Evolutionary conservation across 1,140 invertebrate species (phyloP), one percentile per base, ranked within the genome.

Genomic region (Phenacoccus solenopsis): DNA sequence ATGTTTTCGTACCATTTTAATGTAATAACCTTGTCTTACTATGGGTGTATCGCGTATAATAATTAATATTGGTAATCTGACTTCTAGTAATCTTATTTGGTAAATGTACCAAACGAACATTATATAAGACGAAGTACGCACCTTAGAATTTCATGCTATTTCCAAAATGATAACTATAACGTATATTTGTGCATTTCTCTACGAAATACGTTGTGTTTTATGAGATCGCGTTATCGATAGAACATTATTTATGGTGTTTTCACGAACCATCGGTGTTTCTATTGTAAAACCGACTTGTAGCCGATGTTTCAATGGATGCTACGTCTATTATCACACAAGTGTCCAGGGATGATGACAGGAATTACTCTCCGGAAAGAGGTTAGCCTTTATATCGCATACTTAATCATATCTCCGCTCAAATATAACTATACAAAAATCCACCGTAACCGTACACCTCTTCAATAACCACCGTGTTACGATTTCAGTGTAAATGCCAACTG

Each of bases 281-380:
- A 69, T 70, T 35, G 49, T 61, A 28, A 35, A 67, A 76, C 75
- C 72, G 75, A 78, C 75, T 74, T 76, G 69, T 76, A 84, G 81
- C 85, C 84, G 86, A 88, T 87, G 86, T 86, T 87, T 90, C 88
- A 89, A 96, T 95, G 93, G 93, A 95, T 91, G 91, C 90, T 88
- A 91, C 93, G 89, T 95, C 92, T 88, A 95, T 96, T 86, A 95
- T 95, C 82, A 94, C 92, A 82, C 93, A 95, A 87, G 93, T 94
- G 85, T 91, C 88, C 84, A 88, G 91, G 83, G 93, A 96, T 88
- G 93, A 95, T 85, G 92, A 95, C 85, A 92, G 90, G 84, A 92
- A 87, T 84, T 90, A 90, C 85, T 85, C 88, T 80, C 86, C 87
- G 82, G 91, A 93, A 82, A 93, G 92, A 91, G 91, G 92, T 94